Percentiles rank a stretch among this genome's conserved stretches.
These are phyloP conservation scores for Gonatopus flavifemur DNA, from an alignment of 1,140 invertebrate species.

Conservation along the genomic window DNA sequence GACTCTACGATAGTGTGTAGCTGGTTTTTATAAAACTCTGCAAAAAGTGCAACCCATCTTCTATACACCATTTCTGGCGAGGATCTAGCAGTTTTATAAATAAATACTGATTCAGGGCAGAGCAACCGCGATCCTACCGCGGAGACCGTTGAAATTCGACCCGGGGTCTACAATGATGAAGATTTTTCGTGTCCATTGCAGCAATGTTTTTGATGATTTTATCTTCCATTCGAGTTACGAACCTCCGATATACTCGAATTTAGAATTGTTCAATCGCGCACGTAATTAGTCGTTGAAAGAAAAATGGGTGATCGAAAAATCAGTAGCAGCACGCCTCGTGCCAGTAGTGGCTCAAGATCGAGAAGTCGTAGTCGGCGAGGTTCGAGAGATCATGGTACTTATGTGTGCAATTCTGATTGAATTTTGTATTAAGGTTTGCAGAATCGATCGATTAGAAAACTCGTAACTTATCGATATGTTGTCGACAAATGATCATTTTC, in stretches of 20 bases:
- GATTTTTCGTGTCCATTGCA: slow-evolving; percentile 17
- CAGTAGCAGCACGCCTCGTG: slow-evolving; percentile 31
- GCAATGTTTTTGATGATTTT: slow-evolving; percentile 2
- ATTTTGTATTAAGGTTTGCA: no score
- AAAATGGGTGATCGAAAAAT: slow-evolving; percentile 43
- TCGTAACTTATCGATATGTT: no score
- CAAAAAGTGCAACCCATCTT: no score
- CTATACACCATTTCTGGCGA: slow-evolving; percentile 39
- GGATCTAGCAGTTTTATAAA: slow-evolving; percentile 47
- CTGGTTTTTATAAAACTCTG: no score
- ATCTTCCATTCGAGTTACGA: no score
- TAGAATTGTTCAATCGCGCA: slow-evolving; percentile 7
- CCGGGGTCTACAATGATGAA: slow-evolving; percentile 16
- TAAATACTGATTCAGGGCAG: slow-evolving; percentile 50
- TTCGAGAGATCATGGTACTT: slow-evolving; percentile 48
- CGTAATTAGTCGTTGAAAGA: slow-evolving; percentile 5
- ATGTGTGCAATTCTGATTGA: no score
- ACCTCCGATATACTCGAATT: no score
- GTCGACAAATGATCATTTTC: no score
- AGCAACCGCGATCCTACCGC: slow-evolving; percentile 12
- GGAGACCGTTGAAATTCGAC: slow-evolving; percentile 35
- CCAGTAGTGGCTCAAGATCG: slow-evolving; percentile 44
- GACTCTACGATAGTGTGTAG: no score
- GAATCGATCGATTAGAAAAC: no score
- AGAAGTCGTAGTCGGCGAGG: slow-evolving; percentile 48